A percentile compares a stretch with the other conserved stretches of the same genome.
Evolutionary conservation across 1,140 invertebrate genomes (phyloP).

Genomic region (Drosophila insularis): DNA sequence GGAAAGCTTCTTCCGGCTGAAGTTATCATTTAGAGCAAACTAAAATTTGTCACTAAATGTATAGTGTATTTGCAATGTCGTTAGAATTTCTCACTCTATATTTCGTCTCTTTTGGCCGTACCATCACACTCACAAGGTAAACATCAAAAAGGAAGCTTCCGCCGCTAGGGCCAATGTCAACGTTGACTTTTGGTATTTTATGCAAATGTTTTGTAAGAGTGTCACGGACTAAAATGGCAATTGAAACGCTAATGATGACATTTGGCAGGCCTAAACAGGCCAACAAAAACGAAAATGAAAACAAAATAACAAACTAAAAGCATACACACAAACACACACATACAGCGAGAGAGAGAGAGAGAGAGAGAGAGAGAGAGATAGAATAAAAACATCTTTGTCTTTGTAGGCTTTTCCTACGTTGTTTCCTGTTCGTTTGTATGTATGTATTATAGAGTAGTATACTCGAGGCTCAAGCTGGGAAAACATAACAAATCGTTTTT

Average conservation of each 20-base stretch:
- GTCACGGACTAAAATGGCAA: slow-evolving; percentile 80
- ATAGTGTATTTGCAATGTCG: slow-evolving; percentile 1
- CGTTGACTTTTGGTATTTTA: slow-evolving; percentile 75
- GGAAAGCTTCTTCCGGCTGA: too few relatives aligned
- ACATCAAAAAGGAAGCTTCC: slow-evolving; percentile 45
- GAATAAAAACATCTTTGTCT: slow-evolving; percentile 23
- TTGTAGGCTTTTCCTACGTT: slow-evolving; percentile 64
- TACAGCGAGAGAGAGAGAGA: neutral
- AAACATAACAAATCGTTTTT: slow-evolving; percentile 80
- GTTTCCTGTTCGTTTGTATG: slow-evolving; percentile 56
- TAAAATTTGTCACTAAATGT: neutral
- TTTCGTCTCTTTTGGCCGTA: too few relatives aligned
- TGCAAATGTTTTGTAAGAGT: slow-evolving; percentile 71
- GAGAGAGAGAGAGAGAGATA: neutral
- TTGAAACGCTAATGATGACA: slow-evolving; percentile 82
- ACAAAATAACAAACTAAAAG: slow-evolving; percentile 76
- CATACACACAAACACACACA: slow-evolving; percentile 38
- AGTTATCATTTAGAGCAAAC: too few relatives aligned
- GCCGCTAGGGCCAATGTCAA: slow-evolving; percentile 47
- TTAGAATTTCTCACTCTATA: neutral
- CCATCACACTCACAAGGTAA: slow-evolving; percentile 31
- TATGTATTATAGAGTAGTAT: neutral
- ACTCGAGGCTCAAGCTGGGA: slow-evolving; percentile 48
- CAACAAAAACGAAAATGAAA: slow-evolving; percentile 49
- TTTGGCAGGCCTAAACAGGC: slow-evolving; percentile 71